These are phyloP conservation scores for Zaprionus davidi DNA, from an alignment of 1,140 invertebrate genomes.

Conservation along the genomic window DNA sequence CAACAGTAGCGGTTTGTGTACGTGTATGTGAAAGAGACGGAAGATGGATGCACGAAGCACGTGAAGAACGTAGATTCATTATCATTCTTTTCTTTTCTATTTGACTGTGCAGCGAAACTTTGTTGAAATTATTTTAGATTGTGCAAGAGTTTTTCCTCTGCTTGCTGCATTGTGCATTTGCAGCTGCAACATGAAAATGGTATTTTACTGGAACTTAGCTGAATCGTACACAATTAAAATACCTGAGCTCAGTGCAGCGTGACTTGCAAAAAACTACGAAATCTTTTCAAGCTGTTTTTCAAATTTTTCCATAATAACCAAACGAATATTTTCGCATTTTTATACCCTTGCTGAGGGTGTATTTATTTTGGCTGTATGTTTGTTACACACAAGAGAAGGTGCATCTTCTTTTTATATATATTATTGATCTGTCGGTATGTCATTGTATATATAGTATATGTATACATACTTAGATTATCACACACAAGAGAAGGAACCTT, in stretches of 20 bases:
- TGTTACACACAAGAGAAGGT: too few species aligned
- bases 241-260: not conserved
- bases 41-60: not conserved
- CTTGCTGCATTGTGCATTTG: conserved; percentile 15
- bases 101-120: conserved; percentile 36
- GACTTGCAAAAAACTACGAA: not conserved
- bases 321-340: not conserved
- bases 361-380: too few species aligned
- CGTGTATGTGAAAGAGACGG: not conserved
- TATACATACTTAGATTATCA: too few species aligned
- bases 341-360: not conserved
- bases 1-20: not conserved
- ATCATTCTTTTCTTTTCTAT: conserved; percentile 18
- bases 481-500: too few species aligned
- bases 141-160: conserved; percentile 28
- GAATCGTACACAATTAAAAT: conserved; percentile 11
- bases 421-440: too few species aligned
- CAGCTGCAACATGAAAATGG: conserved; percentile 15
- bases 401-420: too few species aligned
- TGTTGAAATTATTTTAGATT: conserved; percentile 64
- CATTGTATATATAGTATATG: too few species aligned
- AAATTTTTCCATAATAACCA: not conserved
- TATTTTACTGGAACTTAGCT: conserved; percentile 27
- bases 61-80: conserved; percentile 13
- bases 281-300: not conserved